Evolutionary conservation across 2,113 vertebrate species (phyloP), one percentile per base, ranked within the genome.

Genomic region (Canis aureus): DNA sequence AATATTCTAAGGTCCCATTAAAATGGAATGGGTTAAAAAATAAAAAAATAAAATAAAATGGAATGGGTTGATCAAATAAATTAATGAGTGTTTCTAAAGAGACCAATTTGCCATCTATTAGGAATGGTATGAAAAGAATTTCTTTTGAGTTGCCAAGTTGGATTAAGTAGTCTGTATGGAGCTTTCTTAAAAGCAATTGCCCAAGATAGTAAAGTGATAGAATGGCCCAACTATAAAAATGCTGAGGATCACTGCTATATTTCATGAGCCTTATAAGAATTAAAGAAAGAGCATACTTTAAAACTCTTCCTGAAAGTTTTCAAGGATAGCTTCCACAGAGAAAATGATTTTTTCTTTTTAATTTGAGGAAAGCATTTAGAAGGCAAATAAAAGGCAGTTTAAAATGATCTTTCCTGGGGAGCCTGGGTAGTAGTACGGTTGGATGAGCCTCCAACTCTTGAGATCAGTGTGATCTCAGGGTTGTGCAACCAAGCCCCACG

Each of bases 1-100:
- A 81, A 59, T 22, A 6, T 86, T 59, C 22, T 60, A 19, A n/a
- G 78, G 2, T 73, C 6, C 25, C 38, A 81, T 66, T 29, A 49
- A 92, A 88, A 29, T 53, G 17, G 38, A 97, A 89, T 81, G 20
- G 2, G 11, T 89, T 59, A 43, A 43, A 43, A 43, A 43, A 43
- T 43, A 43, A 43, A 43, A 43, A 43, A 43, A 43, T 43, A 43
- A 43, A 43, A 43, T 29, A 49, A 92, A 88, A 29, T 53, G 17
- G 38, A 97, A 89, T 71, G 25, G 2, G 11, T 89, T 59, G 12
- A 86, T 91, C 4, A 53, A 85, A 96, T 20, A 94, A 94, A 87
- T 64, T 87, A 59, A 38, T 55, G 69, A 73, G 64, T 69, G 5
- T 85, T 96, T 93, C 49, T 57, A 92, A 93, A 74, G 88, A 89